A percentile compares a stretch with the other conserved stretches of the same genome.
Conservation (phyloP, 2,113 vertebrate genomes). For the Maccullochella peelii region DNA sequence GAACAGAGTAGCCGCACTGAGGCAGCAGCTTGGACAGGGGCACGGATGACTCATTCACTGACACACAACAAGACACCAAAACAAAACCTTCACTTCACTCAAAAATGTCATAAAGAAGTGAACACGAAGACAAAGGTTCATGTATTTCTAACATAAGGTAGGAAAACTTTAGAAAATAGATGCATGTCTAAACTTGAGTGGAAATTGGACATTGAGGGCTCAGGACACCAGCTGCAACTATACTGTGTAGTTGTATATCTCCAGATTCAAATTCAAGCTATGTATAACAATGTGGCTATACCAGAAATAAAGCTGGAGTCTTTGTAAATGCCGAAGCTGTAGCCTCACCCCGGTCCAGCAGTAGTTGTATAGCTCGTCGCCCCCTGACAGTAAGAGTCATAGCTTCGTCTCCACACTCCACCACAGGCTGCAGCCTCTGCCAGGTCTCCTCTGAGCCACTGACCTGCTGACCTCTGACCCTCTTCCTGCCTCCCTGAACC, state of each 20-base stretch:
- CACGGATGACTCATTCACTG: constrained; percentile 66
- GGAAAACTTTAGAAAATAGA: not conserved
- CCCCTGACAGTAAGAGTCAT: constrained; percentile 71
- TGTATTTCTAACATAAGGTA: not conserved
- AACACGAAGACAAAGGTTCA: not conserved
- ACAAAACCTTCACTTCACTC: not conserved
- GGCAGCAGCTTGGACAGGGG: constrained; percentile 62
- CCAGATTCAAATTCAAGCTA: not conserved
- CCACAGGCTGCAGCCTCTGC: constrained; percentile 68
- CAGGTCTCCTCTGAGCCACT: constrained; percentile 48
- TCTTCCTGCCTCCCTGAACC: not conserved
- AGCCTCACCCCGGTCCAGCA: constrained; percentile 63
- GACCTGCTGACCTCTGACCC: constrained; percentile 26
- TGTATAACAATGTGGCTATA: not conserved
- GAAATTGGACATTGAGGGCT: not conserved
- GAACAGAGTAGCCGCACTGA: constrained; percentile 73
- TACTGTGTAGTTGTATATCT: not conserved
- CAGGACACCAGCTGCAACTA: not conserved
- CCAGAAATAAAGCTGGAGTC: not conserved
- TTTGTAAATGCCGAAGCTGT: not conserved
- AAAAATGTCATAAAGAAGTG: not conserved
- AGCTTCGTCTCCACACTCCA: constrained; percentile 65
- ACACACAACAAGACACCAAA: constrained; percentile 1
- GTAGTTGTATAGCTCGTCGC: constrained; percentile 57
- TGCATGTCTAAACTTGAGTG: not conserved